Evolutionary conservation across 2,888 invertebrate species (phyloP).

Genomic region (Lepidochitona cinerea): DNA sequence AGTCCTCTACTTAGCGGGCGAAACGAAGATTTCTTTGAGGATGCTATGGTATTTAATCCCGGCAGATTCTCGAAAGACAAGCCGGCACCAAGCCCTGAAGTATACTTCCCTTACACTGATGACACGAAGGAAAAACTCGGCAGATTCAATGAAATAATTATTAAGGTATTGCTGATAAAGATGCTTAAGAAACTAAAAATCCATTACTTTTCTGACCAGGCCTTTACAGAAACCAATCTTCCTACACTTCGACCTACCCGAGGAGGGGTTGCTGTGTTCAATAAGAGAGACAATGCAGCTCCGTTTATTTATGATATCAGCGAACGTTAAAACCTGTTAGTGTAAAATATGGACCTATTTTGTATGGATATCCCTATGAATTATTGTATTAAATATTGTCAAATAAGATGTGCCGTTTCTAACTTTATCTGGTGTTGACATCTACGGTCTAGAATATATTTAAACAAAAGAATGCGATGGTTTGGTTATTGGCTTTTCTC

Average conservation of each 20-base stretch:
- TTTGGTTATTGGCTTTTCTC: too few species aligned
- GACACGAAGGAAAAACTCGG: background rate
- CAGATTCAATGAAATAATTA: background rate
- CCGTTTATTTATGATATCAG: background rate
- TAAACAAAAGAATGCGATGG: too few species aligned
- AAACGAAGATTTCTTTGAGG: background rate
- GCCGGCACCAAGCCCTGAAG: background rate
- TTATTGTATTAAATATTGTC: too few species aligned
- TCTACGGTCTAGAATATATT: too few species aligned
- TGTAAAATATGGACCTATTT: too few species aligned
- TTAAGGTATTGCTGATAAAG: background rate
- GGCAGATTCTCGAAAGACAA: background rate
- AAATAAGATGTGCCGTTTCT: too few species aligned
- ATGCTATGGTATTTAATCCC: background rate
- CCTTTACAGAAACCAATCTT: background rate
- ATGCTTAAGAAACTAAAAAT: background rate
- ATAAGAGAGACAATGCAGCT: background rate
- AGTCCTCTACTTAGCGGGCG: background rate
- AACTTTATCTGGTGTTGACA: too few species aligned
- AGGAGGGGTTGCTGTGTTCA: background rate
- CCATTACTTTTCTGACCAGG: background rate
- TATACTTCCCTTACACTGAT: background rate
- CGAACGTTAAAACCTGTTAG: too few species aligned
- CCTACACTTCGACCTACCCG: background rate
- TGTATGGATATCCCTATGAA: too few species aligned